Evolutionary conservation across 2,888 invertebrate genomes (phyloP).

Genomic region (Nycteola revayana): DNA sequence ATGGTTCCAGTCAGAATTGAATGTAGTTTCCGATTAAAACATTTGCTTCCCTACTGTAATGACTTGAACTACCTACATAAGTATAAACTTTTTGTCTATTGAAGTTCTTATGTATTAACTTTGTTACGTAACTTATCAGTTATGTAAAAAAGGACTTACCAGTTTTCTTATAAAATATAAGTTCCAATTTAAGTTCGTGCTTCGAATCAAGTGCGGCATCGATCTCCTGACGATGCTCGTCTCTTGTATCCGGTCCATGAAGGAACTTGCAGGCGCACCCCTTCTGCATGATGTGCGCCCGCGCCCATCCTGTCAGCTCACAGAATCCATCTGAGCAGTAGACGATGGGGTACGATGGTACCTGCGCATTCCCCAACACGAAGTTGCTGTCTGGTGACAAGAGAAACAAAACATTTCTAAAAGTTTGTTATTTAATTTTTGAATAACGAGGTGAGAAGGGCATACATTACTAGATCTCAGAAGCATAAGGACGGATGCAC

Average conservation of each 20-base stretch:
- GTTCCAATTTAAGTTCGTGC: conserved; percentile 95
- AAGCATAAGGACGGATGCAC: too few relatives aligned
- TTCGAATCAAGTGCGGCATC: conserved; percentile 94
- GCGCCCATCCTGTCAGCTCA: conserved; percentile 95
- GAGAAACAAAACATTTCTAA: too few relatives aligned
- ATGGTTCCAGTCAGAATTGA: too few relatives aligned
- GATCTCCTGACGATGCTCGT: conserved; percentile 93
- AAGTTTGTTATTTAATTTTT: too few relatives aligned
- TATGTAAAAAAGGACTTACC: conserved; percentile 84
- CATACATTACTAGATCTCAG: too few relatives aligned
- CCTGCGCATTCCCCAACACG: conserved; percentile 97
- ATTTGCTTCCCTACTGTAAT: too few relatives aligned
- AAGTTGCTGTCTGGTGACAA: conserved; percentile 93
- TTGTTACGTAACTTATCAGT: too few relatives aligned
- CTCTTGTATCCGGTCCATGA: conserved; percentile 94
- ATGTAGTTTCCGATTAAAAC: too few relatives aligned
- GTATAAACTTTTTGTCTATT: too few relatives aligned
- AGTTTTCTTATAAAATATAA: conserved; percentile 97
- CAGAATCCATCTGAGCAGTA: conserved; percentile 98
- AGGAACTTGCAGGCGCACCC: conserved; percentile 97
- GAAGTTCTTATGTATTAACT: too few relatives aligned
- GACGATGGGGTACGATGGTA: conserved; percentile 94
- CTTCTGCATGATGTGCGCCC: conserved; percentile 98
- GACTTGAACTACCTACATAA: too few relatives aligned
- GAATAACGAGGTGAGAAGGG: too few relatives aligned